phyloP scores from a whole-genome alignment of 2,797 vertebrate genomes.

The Peromyscus attwateri region DNA sequence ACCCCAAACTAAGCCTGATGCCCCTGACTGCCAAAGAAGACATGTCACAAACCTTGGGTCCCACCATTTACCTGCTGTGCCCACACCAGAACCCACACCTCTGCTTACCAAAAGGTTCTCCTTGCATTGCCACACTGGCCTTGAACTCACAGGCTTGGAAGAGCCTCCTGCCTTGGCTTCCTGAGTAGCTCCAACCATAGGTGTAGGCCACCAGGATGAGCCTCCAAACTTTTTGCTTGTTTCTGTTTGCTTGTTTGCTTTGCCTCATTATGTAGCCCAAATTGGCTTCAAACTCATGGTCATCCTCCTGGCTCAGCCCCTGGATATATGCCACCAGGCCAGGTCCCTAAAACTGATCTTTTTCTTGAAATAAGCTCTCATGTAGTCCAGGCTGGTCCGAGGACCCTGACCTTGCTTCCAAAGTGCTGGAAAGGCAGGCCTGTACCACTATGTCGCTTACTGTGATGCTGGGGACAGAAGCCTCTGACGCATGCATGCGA shows the following conservation, averaged over 20 bases:
- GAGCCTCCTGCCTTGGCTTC: not conserved
- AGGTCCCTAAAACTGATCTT: not conserved
- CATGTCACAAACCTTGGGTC: not conserved
- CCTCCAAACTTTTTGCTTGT: not conserved
- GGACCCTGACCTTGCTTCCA: not conserved
- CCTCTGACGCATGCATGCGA: not conserved
- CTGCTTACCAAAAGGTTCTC: not conserved
- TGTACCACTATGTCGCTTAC: not conserved
- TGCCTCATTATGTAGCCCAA: not conserved
- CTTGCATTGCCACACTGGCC: not conserved
- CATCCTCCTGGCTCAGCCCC: not conserved
- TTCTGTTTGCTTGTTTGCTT: too few species aligned
- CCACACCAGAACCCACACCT: not conserved
- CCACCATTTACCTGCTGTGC: conserved; percentile 42
- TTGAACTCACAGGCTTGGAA: not conserved
- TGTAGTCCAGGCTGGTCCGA: not conserved
- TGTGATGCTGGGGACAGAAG: not conserved
- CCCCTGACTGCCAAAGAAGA: not conserved
- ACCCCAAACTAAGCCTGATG: not conserved
- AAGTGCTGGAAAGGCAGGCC: not conserved
- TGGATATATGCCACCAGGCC: not conserved
- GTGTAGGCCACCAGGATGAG: not conserved
- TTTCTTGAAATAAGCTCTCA: not conserved
- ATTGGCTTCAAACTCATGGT: not conserved
- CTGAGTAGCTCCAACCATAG: not conserved